Base-by-base conservation (phyloP, 2,888 invertebrate species). In the Antitype chi region DNA sequence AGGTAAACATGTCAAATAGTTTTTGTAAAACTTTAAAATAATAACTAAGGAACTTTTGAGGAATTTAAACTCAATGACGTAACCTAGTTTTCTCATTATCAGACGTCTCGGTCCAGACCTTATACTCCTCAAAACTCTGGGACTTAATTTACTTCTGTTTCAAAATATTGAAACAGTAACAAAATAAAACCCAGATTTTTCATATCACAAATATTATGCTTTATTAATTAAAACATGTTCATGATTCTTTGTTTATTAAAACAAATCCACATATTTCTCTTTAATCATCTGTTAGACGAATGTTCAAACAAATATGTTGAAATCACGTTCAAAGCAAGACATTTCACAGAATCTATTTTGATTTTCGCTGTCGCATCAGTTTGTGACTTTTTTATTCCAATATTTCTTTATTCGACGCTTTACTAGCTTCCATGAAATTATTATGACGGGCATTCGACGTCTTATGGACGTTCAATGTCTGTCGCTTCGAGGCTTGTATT, bases 381-480 rank as follows among this genome's bases (percentile, higher is more conserved):
- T 83, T 80, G 55, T 25, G 43, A 53, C 7, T 82, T 77, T 78
- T 81, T 84, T 55, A 57, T 82, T 70, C 80, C 70, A 79, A 80
- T 78, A 78, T 84, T 84, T 79, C 80, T 78, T 60, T 79, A 80
- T 84, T 70, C 66, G 49, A 53, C 60, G 60, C 43, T 80, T 70
- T 67, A 79, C 71, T 79, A 53, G 80, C 66, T 71, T 70, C 66
- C 62, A 84, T 80, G 66, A 80, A 84, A 70, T 79, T 80, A 80
- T 84, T 84, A 84, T 84, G 80, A 71, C 66, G 60, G 79, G 25
- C 23, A 70, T 66, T 70, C 55, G 43, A 70, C 60, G 80, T 70
- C 60, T 70, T 84, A 70, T 52, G 43, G 60, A 55, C 70, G 66
- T n/a, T 84, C 63, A 84, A 79, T 67, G 43, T 84, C 84, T 78